Evolutionary conservation across 1,140 invertebrate species (phyloP).

Genomic region (Pseudomyrmex flavicornis): DNA sequence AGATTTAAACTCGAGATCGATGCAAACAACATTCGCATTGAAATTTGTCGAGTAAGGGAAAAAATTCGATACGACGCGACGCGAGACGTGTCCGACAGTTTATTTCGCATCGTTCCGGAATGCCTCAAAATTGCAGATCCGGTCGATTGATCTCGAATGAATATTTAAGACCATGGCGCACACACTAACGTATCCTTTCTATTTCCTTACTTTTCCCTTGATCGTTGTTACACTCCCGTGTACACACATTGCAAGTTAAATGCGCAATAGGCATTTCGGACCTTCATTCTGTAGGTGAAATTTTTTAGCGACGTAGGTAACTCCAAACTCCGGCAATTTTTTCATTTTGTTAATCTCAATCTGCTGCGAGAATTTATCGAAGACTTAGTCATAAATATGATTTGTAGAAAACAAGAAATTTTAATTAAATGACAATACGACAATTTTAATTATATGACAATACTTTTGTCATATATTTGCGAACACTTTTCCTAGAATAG

Average conservation of each 20-base stretch:
- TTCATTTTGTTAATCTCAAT: neutral
- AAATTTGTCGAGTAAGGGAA: neutral
- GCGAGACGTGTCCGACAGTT: conserved; percentile 14
- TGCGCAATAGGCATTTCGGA: neutral
- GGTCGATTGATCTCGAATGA: conserved; percentile 59
- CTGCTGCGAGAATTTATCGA: conserved; percentile 14
- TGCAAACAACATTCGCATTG: conserved; percentile 39
- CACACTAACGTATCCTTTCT: conserved; percentile 30
- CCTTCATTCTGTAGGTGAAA: neutral
- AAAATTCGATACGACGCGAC: conserved; percentile 43
- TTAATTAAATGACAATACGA: neutral
- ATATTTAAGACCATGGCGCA: conserved; percentile 56
- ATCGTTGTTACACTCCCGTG: neutral
- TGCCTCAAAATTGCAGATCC: conserved; percentile 59
- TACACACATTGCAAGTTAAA: neutral
- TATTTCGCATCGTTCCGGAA: conserved; percentile 37
- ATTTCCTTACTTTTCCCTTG: conserved; percentile 1
- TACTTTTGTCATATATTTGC: conserved; percentile 7
- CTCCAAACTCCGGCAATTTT: neutral
- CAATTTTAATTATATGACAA: neutral
- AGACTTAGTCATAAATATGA: neutral
- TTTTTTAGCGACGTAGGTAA: neutral
- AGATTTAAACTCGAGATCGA: neutral
- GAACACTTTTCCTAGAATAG: conserved; percentile 15
- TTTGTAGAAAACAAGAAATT: neutral